Conservation (phyloP, 1,140 invertebrate genomes). For the Idris sp. region DNA sequence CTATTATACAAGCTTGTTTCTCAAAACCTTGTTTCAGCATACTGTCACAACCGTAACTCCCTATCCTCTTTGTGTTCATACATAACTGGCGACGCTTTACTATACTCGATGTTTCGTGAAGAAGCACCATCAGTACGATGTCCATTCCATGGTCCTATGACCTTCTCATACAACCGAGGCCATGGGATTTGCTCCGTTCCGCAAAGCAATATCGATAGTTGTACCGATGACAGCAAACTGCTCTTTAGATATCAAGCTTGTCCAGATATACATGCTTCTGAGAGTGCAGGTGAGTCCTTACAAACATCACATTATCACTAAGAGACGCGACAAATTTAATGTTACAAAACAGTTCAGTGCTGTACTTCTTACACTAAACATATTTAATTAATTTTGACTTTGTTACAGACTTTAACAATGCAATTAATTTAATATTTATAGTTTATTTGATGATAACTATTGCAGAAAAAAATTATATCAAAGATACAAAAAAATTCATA, state of each 20-base stretch:
- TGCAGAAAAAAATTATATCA: too few species aligned
- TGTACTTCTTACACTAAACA: too few species aligned
- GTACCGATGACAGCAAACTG: slow-evolving; percentile 91
- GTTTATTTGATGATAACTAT: too few species aligned
- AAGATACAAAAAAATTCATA: too few species aligned
- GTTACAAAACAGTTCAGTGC: slow-evolving; percentile 34
- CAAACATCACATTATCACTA: slow-evolving; percentile 42
- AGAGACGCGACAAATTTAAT: slow-evolving; percentile 35
- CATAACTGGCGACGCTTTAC: slow-evolving; percentile 91
- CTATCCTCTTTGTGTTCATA: slow-evolving; percentile 88
- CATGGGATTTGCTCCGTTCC: slow-evolving; percentile 90
- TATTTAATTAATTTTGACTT: too few species aligned
- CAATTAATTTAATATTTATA: too few species aligned
- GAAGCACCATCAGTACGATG: slow-evolving; percentile 89
- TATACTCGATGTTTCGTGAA: slow-evolving; percentile 92
- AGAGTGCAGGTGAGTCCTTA: slow-evolving; percentile 84
- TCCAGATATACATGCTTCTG: slow-evolving; percentile 90
- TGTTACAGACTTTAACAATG: too few species aligned
- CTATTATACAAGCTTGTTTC: too few species aligned
- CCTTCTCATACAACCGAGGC: slow-evolving; percentile 91
- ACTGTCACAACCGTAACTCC: slow-evolving; percentile 86
- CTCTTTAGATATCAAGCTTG: slow-evolving; percentile 94
- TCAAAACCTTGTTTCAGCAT: slow-evolving; percentile 81
- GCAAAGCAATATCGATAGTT: slow-evolving; percentile 91
- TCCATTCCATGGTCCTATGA: slow-evolving; percentile 86